Conservation (phyloP, 2,797 vertebrate genomes). For the Limnodromus scolopaceus region DNA sequence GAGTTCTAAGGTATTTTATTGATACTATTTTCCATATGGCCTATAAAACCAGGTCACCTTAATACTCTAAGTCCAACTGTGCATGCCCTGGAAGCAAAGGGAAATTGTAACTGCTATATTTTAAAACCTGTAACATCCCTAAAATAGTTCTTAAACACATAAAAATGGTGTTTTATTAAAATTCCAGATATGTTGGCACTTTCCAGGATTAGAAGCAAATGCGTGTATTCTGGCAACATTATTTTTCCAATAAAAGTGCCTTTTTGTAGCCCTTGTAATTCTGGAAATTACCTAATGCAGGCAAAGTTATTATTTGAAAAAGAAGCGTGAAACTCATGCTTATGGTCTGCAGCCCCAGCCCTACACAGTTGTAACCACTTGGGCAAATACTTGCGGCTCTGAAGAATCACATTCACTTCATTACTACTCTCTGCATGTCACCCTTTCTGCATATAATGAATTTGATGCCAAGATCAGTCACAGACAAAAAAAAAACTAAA, state of each 20-base stretch:
- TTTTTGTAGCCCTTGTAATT: not conserved
- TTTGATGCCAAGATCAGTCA: not conserved
- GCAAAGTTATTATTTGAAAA: not conserved
- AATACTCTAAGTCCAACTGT: slow-evolving; percentile 24
- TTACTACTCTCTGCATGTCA: not conserved
- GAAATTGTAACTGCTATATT: not conserved
- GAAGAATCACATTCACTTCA: not conserved
- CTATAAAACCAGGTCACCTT: slow-evolving; percentile 50
- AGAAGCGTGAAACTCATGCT: not conserved
- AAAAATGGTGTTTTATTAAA: not conserved
- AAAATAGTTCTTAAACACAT: not conserved
- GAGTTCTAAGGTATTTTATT: slow-evolving; percentile 28
- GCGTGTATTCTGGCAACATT: not conserved
- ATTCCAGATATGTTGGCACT: not conserved
- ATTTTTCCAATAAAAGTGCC: not conserved
- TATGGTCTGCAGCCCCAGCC: not conserved
- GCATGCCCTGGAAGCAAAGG: slow-evolving; percentile 4
- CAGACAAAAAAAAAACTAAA: not conserved
- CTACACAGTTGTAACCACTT: not conserved
- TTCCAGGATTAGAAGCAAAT: not conserved
- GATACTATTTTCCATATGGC: slow-evolving; percentile 25
- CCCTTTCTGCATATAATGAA: not conserved
- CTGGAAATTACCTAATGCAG: not conserved
- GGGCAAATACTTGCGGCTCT: not conserved
- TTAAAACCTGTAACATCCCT: not conserved